Base-by-base conservation (phyloP, 2,888 invertebrate genomes). In the Steromphala cineraria region DNA sequence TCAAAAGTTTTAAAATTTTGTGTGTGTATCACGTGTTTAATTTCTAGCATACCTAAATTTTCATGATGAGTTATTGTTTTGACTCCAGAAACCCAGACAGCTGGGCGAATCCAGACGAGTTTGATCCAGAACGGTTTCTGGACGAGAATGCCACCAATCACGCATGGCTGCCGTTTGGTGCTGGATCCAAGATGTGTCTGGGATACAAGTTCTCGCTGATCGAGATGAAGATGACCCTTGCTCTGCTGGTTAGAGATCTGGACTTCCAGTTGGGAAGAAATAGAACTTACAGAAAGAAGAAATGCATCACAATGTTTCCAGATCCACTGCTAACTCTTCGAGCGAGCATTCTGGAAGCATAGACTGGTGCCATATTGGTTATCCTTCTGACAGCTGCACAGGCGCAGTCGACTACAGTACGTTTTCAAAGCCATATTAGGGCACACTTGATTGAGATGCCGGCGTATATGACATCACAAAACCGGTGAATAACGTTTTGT, bases 71-170 rank as follows among this genome's bases (percentile, higher is more conserved):
- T 1, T 10, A 46, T 17, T 53, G 17, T 21, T 4, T 77, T 1
- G 76, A 53, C 80, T 82, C 13, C 83, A 87, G 88, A 46, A 81
- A 85, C 67, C 81, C 86, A 2, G 82, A 82, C 21, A 78, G 87
- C 78, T 89, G 87, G 86, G 83, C 85, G 3, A 84, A 87, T 31
- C 89, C 90, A n/a, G 83, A 85, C 7, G 75, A 71, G 7, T 90
- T 90, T 77, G 82, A 78, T 17, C 91, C 91, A 8, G 90, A 90
- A 8, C 81, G 90, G n/a, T 90, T 89, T 75, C 74, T 84, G 5
- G 74, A 83, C 55, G 80, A 86, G n/a, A 79, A 67, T 13, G 67
- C 75, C 1, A 75, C 76, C 17, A 79, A 80, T 19, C 53, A 82
- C 0, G 67, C 53, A 56, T 88, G 71, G 78, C 67, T 87, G 77